Evolutionary conservation across 2,888 invertebrate genomes (phyloP), one percentile per base, ranked within the genome.

Genomic region (Melangyna quadrimaculata): DNA sequence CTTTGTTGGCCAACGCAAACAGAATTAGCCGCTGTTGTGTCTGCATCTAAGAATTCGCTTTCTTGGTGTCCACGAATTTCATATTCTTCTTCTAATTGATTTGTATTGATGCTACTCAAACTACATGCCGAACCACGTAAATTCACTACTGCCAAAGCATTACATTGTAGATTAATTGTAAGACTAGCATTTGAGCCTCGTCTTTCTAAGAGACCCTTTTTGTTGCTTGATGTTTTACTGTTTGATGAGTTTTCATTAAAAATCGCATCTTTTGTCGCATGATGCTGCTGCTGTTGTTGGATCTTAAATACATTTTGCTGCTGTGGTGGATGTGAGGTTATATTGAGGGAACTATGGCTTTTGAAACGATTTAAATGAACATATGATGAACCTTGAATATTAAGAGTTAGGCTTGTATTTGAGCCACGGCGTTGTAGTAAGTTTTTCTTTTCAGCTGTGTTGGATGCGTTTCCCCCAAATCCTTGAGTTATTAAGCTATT

Each of bases 121-220:
- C 93, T 93, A 61, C 93, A 93, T 0, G 93, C 92, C 0, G 94
- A 94, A 0, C 93, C 93, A 8, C 88, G 87, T 61, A 94, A 93
- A 17, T 94, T 94, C 0, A 94, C 94, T 12, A 93, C 91, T 78
- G 93, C 93, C 0, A 94, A 88, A 0, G 92, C 93, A 22, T 92
- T 89, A 71, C 93, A 93, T 0, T 91, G 91, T 1, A 94, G 93
- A 78, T 96, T 97, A 24, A 98, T 94, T 0, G 98, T 98, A 2
- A 98, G 93, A 74, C 97, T 97, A 0, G 98, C 97, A 90, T 97
- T 98, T 1, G 98, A 98, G 67, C 98, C 98, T 71, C 98, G 93
- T 29, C 98, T 94, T 90, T 97, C 97, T 6, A 97, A 92, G 1
- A 97, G 92, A 9, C 97, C 96, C 45, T 79, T 87, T 75, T 77